Percentiles rank a stretch among this genome's conserved stretches.
phyloP scores from a whole-genome alignment of 30 jellyfish, hydroid and myxozoan genomes.

The Catostylus mosaicus region DNA sequence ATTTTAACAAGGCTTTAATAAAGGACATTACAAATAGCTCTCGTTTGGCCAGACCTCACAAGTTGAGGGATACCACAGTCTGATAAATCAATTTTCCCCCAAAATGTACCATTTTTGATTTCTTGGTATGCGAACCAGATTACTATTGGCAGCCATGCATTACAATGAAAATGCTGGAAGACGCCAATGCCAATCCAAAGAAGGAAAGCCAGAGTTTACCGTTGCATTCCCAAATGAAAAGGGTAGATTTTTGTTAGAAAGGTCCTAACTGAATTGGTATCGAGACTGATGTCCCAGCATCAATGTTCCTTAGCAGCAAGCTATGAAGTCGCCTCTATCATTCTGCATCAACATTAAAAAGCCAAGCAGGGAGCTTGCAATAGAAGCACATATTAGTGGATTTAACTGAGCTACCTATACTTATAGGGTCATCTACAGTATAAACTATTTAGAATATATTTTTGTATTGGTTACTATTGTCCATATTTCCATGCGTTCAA shows the following conservation, averaged over 20 bases:
- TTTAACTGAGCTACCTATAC: constrained; percentile 28
- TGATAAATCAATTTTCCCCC: constrained; percentile 49
- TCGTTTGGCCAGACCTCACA: constrained; percentile 50
- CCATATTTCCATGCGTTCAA: no score
- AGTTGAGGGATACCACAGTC: constrained; percentile 45
- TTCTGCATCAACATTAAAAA: constrained; percentile 33
- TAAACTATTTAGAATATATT: no score
- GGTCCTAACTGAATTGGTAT: constrained; percentile 37
- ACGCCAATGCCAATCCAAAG: constrained; percentile 31
- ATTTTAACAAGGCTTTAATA: constrained; percentile 22
- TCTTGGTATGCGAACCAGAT: constrained; percentile 34
- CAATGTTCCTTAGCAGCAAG: constrained; percentile 33
- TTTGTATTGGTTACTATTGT: no score
- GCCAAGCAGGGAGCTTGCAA: constrained; percentile 47
- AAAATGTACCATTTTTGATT: constrained; percentile 49
- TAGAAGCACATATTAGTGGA: constrained; percentile 34
- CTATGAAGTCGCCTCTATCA: constrained; percentile 39
- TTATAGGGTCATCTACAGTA: background rate
- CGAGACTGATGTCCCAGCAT: constrained; percentile 36
- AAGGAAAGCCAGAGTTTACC: constrained; percentile 24
- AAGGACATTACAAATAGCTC: constrained; percentile 58
- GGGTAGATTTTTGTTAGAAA: constrained; percentile 49
- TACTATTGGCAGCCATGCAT: constrained; percentile 41
- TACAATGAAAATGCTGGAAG: constrained; percentile 53
- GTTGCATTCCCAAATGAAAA: constrained; percentile 46